Percentiles rank a stretch among this genome's conserved stretches.
Evolutionary conservation across 2,888 invertebrate genomes (phyloP).

Genomic region (Tinea trinotella): DNA sequence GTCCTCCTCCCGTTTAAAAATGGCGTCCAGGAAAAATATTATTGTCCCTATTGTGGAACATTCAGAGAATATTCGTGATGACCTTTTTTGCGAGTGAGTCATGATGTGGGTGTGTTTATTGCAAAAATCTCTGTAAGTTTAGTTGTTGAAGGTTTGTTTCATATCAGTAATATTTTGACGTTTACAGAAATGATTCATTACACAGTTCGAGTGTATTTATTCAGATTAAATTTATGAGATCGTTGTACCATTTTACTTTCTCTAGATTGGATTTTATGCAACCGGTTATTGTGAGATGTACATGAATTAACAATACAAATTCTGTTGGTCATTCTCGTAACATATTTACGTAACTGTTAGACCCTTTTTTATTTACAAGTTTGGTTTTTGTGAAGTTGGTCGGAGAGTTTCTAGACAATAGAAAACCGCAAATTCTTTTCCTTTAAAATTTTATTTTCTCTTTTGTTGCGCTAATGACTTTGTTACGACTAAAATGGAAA

Average conservation of each 20-base stretch:
- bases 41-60: constrained; percentile 32
- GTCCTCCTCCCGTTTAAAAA: constrained; percentile 42
- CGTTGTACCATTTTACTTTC: not conserved
- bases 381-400: too few species aligned
- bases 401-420: too few species aligned
- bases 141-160: not conserved
- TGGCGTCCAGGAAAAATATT: constrained; percentile 39
- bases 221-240: not conserved
- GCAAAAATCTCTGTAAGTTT: not conserved
- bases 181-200: not conserved
- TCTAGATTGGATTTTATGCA: not conserved
- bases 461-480: too few species aligned
- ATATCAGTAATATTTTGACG: not conserved
- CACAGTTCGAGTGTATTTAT: not conserved
- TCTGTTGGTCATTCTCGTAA: too few species aligned
- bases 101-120: not conserved
- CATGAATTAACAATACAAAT: not conserved
- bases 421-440: too few species aligned
- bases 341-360: too few species aligned
- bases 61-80: constrained; percentile 22
- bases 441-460: too few species aligned
- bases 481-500: too few species aligned
- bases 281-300: not conserved
- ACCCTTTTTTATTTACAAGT: too few species aligned
- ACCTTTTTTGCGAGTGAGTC: constrained; percentile 5